Evolutionary conservation across 2,113 vertebrate species (phyloP).

Genomic region (Pelobates fuscus): DNA sequence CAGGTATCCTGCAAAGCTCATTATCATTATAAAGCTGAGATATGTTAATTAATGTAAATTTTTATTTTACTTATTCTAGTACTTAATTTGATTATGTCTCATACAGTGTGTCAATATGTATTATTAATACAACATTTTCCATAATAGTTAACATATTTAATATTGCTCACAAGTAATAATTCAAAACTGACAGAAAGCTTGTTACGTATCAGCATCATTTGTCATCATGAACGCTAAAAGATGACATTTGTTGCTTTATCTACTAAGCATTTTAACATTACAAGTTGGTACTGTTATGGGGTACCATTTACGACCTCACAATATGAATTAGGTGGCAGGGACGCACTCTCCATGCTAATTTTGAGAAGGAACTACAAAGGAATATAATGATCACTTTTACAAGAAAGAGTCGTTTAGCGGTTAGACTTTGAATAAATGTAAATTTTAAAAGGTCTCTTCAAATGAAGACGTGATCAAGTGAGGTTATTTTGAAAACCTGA

Average conservation of each 20-base stretch:
- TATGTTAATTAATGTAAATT: constrained; percentile 35
- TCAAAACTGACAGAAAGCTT: constrained; percentile 9
- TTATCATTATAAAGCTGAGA: constrained; percentile 33
- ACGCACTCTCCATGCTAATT: too few species aligned
- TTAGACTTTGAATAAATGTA: too few species aligned
- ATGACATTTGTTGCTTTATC: background rate
- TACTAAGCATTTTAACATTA: background rate
- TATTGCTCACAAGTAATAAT: constrained; percentile 13
- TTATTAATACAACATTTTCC: constrained; percentile 29
- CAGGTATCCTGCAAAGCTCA: constrained; percentile 25
- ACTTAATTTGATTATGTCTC: constrained; percentile 37
- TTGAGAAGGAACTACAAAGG: too few species aligned
- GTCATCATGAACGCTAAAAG: background rate
- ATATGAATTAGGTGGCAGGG: too few species aligned
- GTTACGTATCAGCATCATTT: background rate
- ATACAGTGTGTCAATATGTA: constrained; percentile 35
- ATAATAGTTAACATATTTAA: constrained; percentile 22
- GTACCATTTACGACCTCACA: too few species aligned
- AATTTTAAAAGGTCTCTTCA: too few species aligned
- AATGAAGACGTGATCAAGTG: too few species aligned
- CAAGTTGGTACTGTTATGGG: background rate
- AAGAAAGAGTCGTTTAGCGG: too few species aligned
- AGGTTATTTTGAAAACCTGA: too few species aligned
- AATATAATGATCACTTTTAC: too few species aligned
- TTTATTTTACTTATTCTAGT: constrained; percentile 17